Conservation (phyloP, 2,113 vertebrate genomes). For the Trinectes maculatus region DNA sequence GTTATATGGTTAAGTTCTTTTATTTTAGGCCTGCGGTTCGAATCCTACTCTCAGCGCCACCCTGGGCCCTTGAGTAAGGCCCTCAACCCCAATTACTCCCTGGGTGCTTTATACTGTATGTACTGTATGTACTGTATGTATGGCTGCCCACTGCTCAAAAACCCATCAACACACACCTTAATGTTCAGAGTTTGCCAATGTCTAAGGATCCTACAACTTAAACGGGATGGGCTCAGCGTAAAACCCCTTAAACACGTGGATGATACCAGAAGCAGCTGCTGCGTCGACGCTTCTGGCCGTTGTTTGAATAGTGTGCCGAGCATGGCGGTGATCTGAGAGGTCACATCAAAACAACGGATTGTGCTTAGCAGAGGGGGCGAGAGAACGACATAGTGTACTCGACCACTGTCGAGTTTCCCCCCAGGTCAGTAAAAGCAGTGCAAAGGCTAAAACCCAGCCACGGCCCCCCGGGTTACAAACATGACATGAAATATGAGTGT, state of each 20-base stretch:
- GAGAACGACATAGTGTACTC: conserved; percentile 44
- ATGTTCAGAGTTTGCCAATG: too few relatives aligned
- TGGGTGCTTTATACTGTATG: too few relatives aligned
- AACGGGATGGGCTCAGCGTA: neutral
- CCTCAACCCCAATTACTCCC: too few relatives aligned
- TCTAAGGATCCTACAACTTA: conserved; percentile 16
- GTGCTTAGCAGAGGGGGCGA: conserved; percentile 15
- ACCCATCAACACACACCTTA: too few relatives aligned
- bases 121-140: too few relatives aligned
- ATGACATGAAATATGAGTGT: conserved; percentile 62
- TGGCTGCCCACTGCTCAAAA: neutral
- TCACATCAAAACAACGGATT: conserved; percentile 65
- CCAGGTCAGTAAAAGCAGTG: conserved; percentile 46
- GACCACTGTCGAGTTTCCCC: conserved; percentile 44
- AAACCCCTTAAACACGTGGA: conserved; percentile 34
- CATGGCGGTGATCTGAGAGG: conserved; percentile 56
- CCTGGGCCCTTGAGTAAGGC: too few relatives aligned
- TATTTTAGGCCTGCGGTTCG: too few relatives aligned
- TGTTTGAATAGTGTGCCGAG: conserved; percentile 45
- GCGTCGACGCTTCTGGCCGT: conserved; percentile 6
- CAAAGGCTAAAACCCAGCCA: conserved; percentile 57
- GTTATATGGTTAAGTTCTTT: too few relatives aligned
- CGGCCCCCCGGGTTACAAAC: conserved; percentile 57
- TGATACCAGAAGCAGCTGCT: conserved; percentile 52
- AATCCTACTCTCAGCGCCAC: too few relatives aligned